Percentiles rank a stretch among this genome's conserved stretches.
phyloP scores from a whole-genome alignment of 2,113 vertebrate species.

The Crotalus horridus region DNA sequence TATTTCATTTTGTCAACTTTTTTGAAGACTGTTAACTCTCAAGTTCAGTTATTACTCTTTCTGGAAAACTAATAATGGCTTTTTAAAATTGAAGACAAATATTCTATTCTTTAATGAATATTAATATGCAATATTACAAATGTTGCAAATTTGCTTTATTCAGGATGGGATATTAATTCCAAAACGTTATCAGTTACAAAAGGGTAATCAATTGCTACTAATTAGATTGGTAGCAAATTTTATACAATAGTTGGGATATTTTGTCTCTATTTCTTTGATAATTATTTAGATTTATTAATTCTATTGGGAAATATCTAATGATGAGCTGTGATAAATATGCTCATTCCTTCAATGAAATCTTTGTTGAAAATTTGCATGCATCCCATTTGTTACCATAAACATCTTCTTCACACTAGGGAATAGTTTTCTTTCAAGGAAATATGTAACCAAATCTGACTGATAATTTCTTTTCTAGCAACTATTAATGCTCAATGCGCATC shows the following conservation, averaged over 20 bases:
- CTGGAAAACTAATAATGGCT: neutral
- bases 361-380: neutral
- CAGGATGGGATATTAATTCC: neutral
- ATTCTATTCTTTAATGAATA: conserved; percentile 4
- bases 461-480: neutral
- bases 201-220: neutral
- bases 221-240: conserved; percentile 5
- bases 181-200: neutral
- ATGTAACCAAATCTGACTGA: neutral
- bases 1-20: conserved; percentile 13
- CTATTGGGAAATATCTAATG: conserved; percentile 4
- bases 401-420: neutral
- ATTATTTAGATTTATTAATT: neutral
- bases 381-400: neutral
- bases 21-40: neutral
- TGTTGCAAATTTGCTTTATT: neutral
- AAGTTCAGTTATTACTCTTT: neutral
- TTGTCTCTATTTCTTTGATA: neutral
- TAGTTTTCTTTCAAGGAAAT: neutral
- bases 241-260: conserved; percentile 5
- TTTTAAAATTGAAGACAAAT: neutral
- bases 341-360: neutral
- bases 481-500: neutral
- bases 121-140: neutral
- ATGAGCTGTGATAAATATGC: neutral